Conservation (phyloP, 1,140 invertebrate genomes). For the Wasmannia auropunctata region DNA sequence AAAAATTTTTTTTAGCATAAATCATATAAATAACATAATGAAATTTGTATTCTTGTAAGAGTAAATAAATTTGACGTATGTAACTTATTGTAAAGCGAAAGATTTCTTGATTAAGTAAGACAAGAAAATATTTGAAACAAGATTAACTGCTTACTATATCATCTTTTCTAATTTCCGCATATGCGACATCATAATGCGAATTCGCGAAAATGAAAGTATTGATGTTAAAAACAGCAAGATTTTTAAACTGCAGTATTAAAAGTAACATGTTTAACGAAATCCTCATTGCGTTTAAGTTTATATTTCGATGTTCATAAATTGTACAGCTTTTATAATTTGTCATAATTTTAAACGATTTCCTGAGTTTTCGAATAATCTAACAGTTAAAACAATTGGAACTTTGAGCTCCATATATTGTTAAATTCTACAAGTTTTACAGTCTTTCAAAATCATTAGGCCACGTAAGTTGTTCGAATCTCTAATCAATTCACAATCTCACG, state of each 20-base stretch:
- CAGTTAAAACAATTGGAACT: neutral
- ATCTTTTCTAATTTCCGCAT: neutral
- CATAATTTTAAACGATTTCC: neutral
- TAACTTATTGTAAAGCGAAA: neutral
- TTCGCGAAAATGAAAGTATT: neutral
- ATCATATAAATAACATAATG: neutral
- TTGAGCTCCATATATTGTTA: neutral
- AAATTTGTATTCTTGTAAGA: neutral
- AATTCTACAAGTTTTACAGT: neutral
- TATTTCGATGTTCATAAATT: neutral
- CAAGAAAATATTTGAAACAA: constrained; percentile 1
- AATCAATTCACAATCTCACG: neutral
- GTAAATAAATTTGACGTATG: neutral
- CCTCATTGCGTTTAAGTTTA: neutral
- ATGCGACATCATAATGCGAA: neutral
- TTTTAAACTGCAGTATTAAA: neutral
- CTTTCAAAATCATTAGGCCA: neutral
- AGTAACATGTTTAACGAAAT: neutral
- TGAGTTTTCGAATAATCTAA: neutral
- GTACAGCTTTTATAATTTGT: neutral
- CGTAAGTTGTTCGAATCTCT: neutral
- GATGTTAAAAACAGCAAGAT: neutral
- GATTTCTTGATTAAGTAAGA: neutral
- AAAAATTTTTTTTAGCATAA: neutral
- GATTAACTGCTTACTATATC: neutral